A percentile compares a stretch with the other conserved stretches of the same genome.
These are phyloP conservation scores for Oscheius sp. DNA, from an alignment of 1,140 invertebrate genomes.

Conservation along the genomic window DNA sequence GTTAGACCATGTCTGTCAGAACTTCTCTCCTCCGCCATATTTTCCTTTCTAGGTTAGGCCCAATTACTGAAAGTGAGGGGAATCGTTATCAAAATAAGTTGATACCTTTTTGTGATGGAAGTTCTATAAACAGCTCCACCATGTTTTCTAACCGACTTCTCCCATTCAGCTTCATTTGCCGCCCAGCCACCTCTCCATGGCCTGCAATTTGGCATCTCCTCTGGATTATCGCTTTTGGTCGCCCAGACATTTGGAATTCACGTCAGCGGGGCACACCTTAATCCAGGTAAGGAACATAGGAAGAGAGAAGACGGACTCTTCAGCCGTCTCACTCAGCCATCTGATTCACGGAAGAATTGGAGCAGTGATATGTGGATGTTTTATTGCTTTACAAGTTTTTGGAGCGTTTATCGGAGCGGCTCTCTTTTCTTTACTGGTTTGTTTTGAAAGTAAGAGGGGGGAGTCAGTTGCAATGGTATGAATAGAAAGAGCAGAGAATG, in stretches of 20 bases:
- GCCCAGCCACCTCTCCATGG: background rate
- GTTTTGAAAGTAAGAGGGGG: too few relatives aligned
- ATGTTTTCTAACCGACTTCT: too few relatives aligned
- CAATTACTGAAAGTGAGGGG: background rate
- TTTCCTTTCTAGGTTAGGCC: background rate
- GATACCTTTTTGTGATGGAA: background rate
- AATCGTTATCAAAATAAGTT: background rate
- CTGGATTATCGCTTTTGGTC: background rate
- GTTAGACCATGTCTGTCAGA: background rate
- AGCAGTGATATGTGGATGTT: background rate
- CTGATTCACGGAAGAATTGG: background rate
- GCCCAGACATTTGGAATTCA: background rate
- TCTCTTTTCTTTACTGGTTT: background rate
- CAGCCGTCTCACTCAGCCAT: background rate
- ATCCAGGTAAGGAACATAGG: background rate
- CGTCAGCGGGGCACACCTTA: background rate
- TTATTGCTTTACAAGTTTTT: background rate
- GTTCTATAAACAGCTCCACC: background rate
- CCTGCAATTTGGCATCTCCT: background rate
- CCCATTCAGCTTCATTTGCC: background rate
- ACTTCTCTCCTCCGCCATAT: background rate
- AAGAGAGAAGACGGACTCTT: background rate
- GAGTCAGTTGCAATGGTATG: too few relatives aligned
- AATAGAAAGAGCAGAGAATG: too few relatives aligned
- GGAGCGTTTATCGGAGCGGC: background rate